These are phyloP conservation scores for Tachina lurida DNA, from an alignment of 2,888 invertebrate species.

Conservation along the genomic window DNA sequence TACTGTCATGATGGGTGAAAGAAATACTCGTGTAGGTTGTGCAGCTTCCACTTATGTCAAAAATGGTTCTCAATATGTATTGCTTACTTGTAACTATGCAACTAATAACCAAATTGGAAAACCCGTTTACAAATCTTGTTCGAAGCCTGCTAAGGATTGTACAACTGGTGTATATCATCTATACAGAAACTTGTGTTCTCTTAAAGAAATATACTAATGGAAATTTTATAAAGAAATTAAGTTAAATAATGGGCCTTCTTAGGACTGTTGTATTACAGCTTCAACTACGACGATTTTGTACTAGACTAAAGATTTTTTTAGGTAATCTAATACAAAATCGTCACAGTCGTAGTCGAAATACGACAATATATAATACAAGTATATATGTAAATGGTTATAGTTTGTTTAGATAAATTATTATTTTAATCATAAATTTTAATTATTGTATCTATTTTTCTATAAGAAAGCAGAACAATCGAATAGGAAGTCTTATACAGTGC, in stretches of 20 bases:
- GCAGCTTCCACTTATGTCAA: conserved; percentile 75
- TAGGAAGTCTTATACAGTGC: too few relatives aligned
- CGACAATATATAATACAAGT: not conserved
- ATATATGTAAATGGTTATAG: too few relatives aligned
- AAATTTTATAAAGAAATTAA: not conserved
- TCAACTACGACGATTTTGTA: too few relatives aligned
- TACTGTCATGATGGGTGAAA: conserved; percentile 78
- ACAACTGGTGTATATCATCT: conserved; percentile 69
- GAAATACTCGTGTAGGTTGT: conserved; percentile 79
- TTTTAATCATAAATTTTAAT: too few relatives aligned
- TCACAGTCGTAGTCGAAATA: too few relatives aligned
- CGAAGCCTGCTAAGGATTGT: conserved; percentile 72
- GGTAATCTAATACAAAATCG: too few relatives aligned
- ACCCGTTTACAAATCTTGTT: conserved; percentile 74
- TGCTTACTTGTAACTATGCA: conserved; percentile 77
- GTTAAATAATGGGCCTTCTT: too few relatives aligned
- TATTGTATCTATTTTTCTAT: too few relatives aligned
- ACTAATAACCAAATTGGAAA: conserved; percentile 73
- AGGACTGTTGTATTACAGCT: too few relatives aligned
- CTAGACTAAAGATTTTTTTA: too few relatives aligned
- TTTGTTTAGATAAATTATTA: too few relatives aligned
- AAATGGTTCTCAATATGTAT: conserved; percentile 46
- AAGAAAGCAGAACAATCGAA: too few relatives aligned
- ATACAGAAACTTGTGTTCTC: conserved; percentile 75
- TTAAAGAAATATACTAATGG: conserved; percentile 66